phyloP scores from a whole-genome alignment of 2,113 vertebrate genomes.

The Ondatra zibethicus region DNA sequence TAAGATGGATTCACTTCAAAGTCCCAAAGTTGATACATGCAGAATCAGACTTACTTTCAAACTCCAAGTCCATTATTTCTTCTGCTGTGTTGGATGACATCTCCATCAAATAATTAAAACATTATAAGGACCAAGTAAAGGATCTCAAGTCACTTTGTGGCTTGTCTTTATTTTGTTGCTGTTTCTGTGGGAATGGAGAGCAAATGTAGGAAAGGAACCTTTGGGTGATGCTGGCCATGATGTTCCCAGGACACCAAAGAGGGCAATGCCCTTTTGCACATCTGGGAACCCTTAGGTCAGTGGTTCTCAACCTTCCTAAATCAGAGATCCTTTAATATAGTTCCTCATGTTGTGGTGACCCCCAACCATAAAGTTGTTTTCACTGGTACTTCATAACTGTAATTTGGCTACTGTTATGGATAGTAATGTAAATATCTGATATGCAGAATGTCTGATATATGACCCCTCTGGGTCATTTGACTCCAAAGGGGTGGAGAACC shows the following conservation, averaged over 20 bases:
- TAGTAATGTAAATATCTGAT: background rate
- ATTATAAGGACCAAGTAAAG: background rate
- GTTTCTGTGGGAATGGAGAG: background rate
- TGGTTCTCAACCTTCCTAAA: background rate
- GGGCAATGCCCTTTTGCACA: background rate
- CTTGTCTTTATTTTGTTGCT: background rate
- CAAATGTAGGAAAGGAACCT: background rate
- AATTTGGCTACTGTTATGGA: background rate
- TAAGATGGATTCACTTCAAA: background rate
- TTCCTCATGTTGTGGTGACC: background rate
- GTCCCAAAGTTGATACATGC: background rate
- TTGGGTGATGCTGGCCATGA: background rate
- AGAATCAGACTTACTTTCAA: conserved; percentile 1
- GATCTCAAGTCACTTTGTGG: background rate
- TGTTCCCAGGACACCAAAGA: background rate
- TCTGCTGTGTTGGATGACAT: background rate
- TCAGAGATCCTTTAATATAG: background rate
- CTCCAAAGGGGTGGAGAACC: background rate
- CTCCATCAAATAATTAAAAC: conserved; percentile 22
- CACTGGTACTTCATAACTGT: background rate
- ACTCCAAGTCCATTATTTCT: conserved; percentile 26
- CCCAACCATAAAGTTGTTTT: background rate
- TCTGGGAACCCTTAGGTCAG: background rate
- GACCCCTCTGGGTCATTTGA: background rate
- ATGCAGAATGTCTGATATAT: background rate